These are phyloP conservation scores for Anthonomus grandis DNA, from an alignment of 1,140 invertebrate genomes.

Conservation along the genomic window DNA sequence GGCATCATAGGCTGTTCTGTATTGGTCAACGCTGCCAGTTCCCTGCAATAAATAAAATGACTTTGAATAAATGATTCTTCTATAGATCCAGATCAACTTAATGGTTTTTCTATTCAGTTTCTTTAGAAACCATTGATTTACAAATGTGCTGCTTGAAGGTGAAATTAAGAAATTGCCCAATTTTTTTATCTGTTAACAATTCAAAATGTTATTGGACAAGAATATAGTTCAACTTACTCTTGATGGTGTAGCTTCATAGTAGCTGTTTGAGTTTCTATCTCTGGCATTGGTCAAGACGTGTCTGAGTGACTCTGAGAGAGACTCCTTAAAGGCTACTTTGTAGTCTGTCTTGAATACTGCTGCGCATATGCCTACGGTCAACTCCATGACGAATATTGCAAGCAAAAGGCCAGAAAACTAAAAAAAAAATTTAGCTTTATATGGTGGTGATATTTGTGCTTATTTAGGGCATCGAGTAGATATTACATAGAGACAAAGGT, in stretches of 20 bases:
- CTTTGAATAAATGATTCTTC: not conserved
- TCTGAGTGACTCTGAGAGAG: conserved; percentile 54
- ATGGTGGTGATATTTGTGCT: no score
- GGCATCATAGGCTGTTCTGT: conserved; percentile 24
- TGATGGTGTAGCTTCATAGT: conserved; percentile 48
- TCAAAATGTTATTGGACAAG: no score
- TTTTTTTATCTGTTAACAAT: no score
- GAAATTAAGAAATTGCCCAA: no score
- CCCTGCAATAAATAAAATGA: not conserved
- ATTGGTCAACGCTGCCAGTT: conserved; percentile 3
- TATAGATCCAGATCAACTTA: no score
- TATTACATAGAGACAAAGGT: no score
- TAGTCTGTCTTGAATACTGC: conserved; percentile 53
- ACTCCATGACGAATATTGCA: conserved; percentile 25
- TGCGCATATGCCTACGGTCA: conserved; percentile 72
- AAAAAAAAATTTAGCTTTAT: conserved; percentile 14
- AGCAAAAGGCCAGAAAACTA: conserved; percentile 25
- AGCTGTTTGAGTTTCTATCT: conserved; percentile 54
- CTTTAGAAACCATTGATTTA: no score
- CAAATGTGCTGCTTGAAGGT: no score
- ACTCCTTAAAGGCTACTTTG: conserved; percentile 59
- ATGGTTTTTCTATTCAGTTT: no score
- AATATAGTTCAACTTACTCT: no score
- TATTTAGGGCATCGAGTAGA: no score
- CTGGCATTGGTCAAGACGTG: conserved; percentile 57